Conservation (phyloP, 2,797 vertebrate species). For the Coranthus polyacanthus region DNA sequence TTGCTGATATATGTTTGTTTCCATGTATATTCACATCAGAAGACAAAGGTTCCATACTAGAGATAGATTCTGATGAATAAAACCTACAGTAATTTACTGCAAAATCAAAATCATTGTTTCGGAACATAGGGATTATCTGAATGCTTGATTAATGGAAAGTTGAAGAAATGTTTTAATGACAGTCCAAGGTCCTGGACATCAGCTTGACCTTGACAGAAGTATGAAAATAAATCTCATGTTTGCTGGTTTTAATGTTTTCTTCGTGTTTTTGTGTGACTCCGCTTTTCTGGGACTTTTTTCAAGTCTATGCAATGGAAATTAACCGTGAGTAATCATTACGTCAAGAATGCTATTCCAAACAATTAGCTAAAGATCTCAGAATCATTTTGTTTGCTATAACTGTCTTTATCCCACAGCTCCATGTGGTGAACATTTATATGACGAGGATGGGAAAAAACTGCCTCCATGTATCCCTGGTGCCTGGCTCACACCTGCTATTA, state of each 20-base stretch:
- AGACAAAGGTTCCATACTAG: too few species aligned
- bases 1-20: too few species aligned
- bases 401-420: conserved; percentile 86
- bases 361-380: neutral
- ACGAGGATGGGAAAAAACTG: conserved; percentile 97
- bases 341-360: conserved; percentile 22
- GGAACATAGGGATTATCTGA: neutral
- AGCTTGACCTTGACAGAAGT: conserved; percentile 77
- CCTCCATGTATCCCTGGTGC: conserved; percentile 98
- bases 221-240: conserved; percentile 11
- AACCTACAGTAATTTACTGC: neutral
- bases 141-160: neutral
- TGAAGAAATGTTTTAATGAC: neutral
- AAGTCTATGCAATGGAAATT: conserved; percentile 99
- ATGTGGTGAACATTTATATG: conserved; percentile 97
- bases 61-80: too few species aligned
- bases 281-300: conserved; percentile 60
- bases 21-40: too few species aligned
- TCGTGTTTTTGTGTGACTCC: conserved; percentile 49
- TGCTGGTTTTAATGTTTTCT: conserved; percentile 49
- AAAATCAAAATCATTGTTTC: neutral
- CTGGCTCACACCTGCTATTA: conserved; percentile 98
- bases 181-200: conserved; percentile 9
- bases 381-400: neutral
- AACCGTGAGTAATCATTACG: conserved; percentile 92